Percentiles rank a stretch among this genome's conserved stretches.
phyloP scores from a whole-genome alignment of 2,113 vertebrate genomes.

The Pimephales promelas region DNA sequence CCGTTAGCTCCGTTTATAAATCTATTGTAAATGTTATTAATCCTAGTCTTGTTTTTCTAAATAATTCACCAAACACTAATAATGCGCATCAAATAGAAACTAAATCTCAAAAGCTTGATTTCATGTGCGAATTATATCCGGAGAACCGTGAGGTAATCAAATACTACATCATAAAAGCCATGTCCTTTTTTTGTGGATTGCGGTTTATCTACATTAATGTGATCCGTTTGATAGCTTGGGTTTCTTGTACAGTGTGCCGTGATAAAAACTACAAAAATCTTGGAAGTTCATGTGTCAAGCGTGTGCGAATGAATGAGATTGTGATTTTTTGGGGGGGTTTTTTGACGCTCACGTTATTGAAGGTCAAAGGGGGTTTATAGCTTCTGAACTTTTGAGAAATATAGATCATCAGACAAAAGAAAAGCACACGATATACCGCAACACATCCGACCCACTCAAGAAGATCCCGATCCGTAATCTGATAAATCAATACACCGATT shows the following conservation, averaged over 20 bases:
- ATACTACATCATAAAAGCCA: slow-evolving; percentile 74
- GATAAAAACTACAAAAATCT: slow-evolving; percentile 57
- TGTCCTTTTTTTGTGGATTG: slow-evolving; percentile 69
- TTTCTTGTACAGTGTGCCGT: slow-evolving; percentile 68
- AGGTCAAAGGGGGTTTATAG: slow-evolving; percentile 20
- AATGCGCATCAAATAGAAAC: slow-evolving; percentile 70
- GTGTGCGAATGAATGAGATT: not conserved
- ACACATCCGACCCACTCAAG: slow-evolving; percentile 45
- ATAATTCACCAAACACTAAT: slow-evolving; percentile 76
- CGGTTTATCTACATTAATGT: slow-evolving; percentile 75
- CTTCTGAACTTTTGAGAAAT: slow-evolving; percentile 46
- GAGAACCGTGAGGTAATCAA: slow-evolving; percentile 70
- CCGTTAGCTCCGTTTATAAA: slow-evolving; percentile 73
- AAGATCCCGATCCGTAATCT: slow-evolving; percentile 53
- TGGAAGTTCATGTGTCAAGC: not conserved
- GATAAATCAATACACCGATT: slow-evolving; percentile 54
- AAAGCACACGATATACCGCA: slow-evolving; percentile 49
- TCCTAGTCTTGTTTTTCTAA: slow-evolving; percentile 65
- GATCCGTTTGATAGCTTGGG: slow-evolving; percentile 64
- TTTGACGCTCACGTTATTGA: not conserved
- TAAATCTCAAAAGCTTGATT: slow-evolving; percentile 68
- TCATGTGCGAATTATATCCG: slow-evolving; percentile 72
- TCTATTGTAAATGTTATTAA: slow-evolving; percentile 69
- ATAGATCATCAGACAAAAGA: slow-evolving; percentile 46
- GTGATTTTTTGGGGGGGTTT: not conserved